These are phyloP conservation scores for Acrossocheilus wenchowensis DNA, from an alignment of 2,797 vertebrate genomes.

Conservation along the genomic window DNA sequence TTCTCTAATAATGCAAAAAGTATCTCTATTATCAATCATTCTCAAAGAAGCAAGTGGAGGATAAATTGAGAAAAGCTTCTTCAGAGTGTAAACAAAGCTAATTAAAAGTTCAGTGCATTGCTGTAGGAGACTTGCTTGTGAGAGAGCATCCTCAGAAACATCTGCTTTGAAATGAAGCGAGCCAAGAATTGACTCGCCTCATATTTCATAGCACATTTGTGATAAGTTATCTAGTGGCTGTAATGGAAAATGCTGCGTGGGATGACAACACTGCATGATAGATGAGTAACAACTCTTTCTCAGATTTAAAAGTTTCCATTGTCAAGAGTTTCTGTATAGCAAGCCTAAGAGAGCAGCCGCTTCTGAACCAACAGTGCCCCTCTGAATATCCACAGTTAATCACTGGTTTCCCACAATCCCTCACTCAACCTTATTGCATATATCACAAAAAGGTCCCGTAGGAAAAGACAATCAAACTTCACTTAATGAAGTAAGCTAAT, in stretches of 20 bases:
- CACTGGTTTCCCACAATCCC: constrained; percentile 29
- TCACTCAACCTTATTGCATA: background rate
- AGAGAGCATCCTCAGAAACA: constrained; percentile 23
- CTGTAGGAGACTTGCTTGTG: constrained; percentile 17
- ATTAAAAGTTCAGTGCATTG: constrained; percentile 34
- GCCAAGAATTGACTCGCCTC: constrained; percentile 37
- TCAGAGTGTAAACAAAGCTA: constrained; percentile 33
- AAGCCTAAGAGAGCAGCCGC: background rate
- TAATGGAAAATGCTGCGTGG: constrained; percentile 49
- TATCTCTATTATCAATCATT: constrained; percentile 31
- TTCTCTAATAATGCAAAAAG: constrained; percentile 5
- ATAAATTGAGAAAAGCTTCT: constrained; percentile 12
- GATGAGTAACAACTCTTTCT: constrained; percentile 36
- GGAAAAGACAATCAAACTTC: constrained; percentile 17
- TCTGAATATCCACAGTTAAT: constrained; percentile 6
- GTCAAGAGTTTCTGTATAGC: background rate
- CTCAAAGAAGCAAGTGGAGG: constrained; percentile 17
- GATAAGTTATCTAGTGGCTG: constrained; percentile 38
- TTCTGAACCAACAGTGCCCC: background rate
- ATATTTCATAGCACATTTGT: constrained; percentile 47
- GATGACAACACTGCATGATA: constrained; percentile 42
- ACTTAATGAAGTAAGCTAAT: constrained; percentile 42
- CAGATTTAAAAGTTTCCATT: constrained; percentile 31
- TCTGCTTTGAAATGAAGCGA: constrained; percentile 30
- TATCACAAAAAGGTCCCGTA: constrained; percentile 3